These are phyloP conservation scores for Epirrhoe tristata DNA, from an alignment of 2,888 invertebrate genomes.

Conservation along the genomic window DNA sequence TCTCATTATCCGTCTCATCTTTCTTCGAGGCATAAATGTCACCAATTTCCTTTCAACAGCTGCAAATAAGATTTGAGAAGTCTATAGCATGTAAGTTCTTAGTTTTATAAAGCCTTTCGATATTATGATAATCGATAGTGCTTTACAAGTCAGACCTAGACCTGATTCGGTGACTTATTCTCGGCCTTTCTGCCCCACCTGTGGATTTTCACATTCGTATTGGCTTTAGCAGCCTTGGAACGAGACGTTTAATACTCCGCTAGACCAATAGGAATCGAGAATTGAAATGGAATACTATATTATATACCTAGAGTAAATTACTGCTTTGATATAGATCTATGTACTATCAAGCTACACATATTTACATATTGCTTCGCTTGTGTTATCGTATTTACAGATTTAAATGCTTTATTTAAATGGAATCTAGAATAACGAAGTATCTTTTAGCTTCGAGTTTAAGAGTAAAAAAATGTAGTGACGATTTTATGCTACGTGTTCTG, in stretches of 20 bases:
- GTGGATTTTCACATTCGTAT: slow-evolving; percentile 18
- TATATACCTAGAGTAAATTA: background rate
- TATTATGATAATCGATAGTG: background rate
- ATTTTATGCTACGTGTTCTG: too few species aligned
- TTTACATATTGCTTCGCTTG: background rate
- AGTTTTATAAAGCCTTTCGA: too few species aligned
- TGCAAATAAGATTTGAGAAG: too few species aligned
- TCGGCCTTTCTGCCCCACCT: slow-evolving; percentile 13
- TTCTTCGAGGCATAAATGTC: too few species aligned
- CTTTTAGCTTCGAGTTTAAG: too few species aligned
- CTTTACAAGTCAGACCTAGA: background rate
- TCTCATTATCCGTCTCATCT: too few species aligned
- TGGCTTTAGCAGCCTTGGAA: slow-evolving; percentile 14
- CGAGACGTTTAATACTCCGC: background rate
- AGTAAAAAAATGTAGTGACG: too few species aligned
- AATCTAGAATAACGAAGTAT: background rate
- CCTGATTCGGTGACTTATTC: slow-evolving; percentile 14
- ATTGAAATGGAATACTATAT: background rate
- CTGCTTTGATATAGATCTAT: background rate
- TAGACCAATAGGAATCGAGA: slow-evolving; percentile 19
- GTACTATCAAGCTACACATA: background rate
- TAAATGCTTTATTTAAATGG: background rate
- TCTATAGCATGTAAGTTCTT: too few species aligned
- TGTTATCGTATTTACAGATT: background rate
- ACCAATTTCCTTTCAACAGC: too few species aligned